These are phyloP conservation scores for Cherax destructor DNA, from an alignment of 1,140 invertebrate species.

Conservation along the genomic window DNA sequence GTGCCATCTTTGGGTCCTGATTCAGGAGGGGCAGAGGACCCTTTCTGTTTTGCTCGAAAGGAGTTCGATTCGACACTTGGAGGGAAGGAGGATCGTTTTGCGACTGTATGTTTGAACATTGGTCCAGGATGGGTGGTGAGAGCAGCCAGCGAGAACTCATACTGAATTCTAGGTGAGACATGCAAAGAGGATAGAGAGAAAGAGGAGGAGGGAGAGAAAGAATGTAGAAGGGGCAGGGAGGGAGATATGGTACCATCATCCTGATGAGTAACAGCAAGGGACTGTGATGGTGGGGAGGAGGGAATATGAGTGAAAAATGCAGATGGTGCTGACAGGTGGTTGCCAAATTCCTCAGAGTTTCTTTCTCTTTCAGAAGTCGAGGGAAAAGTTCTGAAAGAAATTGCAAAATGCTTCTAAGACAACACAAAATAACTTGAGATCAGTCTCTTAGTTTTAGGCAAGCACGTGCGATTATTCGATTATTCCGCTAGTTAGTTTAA, in stretches of 20 bases:
- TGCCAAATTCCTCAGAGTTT: neutral
- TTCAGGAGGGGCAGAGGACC: neutral
- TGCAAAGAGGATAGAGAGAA: neutral
- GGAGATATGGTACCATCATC: too few species aligned
- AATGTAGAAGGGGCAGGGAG: neutral
- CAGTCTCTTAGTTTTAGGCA: neutral
- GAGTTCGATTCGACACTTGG: neutral
- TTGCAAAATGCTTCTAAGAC: neutral
- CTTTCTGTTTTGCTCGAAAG: neutral
- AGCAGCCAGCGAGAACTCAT: neutral
- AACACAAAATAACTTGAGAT: neutral
- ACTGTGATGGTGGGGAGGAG: neutral
- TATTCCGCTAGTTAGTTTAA: neutral
- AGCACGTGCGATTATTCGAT: too few species aligned
- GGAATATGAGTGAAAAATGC: neutral
- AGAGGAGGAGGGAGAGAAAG: neutral
- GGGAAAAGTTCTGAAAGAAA: conserved; percentile 25
- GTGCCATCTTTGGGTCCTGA: neutral
- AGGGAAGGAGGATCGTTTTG: neutral
- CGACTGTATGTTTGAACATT: neutral
- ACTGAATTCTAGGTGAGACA: neutral
- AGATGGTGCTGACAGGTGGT: neutral
- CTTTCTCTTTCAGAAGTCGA: neutral
- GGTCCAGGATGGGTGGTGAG: neutral
- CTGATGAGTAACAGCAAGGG: too few species aligned